Percentiles rank a stretch among this genome's conserved stretches.
Conservation (phyloP, 2,888 invertebrate genomes). For the Biston stratarius region DNA sequence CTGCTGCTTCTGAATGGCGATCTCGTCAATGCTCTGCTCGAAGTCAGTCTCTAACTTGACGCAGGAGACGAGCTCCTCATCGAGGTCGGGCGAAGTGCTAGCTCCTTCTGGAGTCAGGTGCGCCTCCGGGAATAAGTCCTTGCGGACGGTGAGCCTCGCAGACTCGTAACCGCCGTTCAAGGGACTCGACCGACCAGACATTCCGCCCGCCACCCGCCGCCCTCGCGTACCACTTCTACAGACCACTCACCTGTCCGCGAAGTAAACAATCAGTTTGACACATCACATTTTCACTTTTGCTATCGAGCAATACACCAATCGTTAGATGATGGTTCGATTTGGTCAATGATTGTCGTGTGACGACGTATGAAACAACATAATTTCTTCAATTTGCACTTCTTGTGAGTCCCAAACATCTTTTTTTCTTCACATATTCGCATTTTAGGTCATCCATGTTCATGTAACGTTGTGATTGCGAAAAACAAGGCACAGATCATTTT, state of each 20-base stretch:
- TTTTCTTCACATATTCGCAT: constrained; percentile 86
- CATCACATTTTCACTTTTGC: constrained; percentile 87
- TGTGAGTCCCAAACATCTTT: constrained; percentile 82
- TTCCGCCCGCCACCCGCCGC: constrained; percentile 83
- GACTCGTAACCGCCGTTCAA: constrained; percentile 82
- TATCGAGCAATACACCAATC: constrained; percentile 74
- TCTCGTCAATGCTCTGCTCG: constrained; percentile 83
- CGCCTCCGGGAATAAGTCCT: constrained; percentile 80
- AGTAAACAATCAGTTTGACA: constrained; percentile 87
- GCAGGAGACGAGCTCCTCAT: constrained; percentile 71
- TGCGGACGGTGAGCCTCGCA: constrained; percentile 81
- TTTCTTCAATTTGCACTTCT: constrained; percentile 77
- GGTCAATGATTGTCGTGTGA: constrained; percentile 73
- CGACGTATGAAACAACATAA: constrained; percentile 75
- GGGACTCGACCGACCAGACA: constrained; percentile 84
- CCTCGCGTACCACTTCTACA: constrained; percentile 82
- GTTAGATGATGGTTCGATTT: constrained; percentile 69
- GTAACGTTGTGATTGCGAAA: constrained; percentile 87
- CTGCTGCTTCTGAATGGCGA: constrained; percentile 75
- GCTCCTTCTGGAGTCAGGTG: constrained; percentile 62
- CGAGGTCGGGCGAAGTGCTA: constrained; percentile 59
- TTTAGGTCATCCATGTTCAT: constrained; percentile 87
- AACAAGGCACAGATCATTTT: constrained; percentile 85
- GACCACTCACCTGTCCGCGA: constrained; percentile 85
- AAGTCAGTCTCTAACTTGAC: constrained; percentile 84